Evolutionary conservation across 2,113 vertebrate genomes (phyloP).

Genomic region (Lampris incognitus): DNA sequence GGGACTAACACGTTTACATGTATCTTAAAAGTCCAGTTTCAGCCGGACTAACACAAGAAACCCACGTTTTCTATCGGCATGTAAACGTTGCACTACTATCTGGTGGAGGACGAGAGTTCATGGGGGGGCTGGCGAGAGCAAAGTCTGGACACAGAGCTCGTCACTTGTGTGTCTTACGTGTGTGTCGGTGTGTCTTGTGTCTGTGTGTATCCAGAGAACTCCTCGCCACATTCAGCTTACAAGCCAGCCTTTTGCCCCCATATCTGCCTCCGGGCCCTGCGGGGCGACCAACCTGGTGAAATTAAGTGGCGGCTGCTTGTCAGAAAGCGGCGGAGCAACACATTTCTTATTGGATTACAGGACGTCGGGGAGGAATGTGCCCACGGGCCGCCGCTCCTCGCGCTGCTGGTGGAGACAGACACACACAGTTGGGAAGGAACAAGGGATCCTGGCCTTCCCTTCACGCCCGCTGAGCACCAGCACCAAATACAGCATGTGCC

Average conservation of each 20-base stretch:
- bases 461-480: constrained; percentile 72
- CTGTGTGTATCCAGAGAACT: constrained; percentile 24
- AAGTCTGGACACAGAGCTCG: no score
- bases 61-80: no score
- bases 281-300: constrained; percentile 69
- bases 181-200: constrained; percentile 10
- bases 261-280: constrained; percentile 66
- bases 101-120: no score
- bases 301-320: constrained; percentile 82
- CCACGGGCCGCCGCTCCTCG: constrained; percentile 17
- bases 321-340: constrained; percentile 75
- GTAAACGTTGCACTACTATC: no score
- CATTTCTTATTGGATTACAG: constrained; percentile 87
- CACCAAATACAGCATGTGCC: constrained; percentile 78
- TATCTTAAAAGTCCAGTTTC: no score
- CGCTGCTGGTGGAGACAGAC: constrained; percentile 64
- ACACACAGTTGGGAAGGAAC: constrained; percentile 67
- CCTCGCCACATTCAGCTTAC: constrained; percentile 31
- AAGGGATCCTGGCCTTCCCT: constrained; percentile 63
- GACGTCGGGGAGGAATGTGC: constrained; percentile 75
- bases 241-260: constrained; percentile 45
- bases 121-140: no score
- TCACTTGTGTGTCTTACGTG: neutral
- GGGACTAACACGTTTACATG: no score
- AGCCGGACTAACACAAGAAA: no score